phyloP scores from a whole-genome alignment of 2,888 invertebrate species.

The Amphipyra berbera region DNA sequence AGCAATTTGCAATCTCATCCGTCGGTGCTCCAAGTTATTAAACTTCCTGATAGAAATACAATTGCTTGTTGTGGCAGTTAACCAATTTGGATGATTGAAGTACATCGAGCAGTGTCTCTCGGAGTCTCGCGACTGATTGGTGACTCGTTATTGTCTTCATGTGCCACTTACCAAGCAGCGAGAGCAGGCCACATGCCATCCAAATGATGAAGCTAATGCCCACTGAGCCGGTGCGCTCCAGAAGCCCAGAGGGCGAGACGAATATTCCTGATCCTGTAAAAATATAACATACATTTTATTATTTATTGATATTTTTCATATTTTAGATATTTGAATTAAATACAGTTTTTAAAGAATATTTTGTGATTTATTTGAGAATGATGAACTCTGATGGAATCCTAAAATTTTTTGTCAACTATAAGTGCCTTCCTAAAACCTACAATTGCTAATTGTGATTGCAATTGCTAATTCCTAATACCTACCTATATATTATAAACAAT shows the following conservation, averaged over 20 bases:
- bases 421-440: too few species aligned
- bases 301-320: not conserved
- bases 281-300: constrained; percentile 22
- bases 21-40: constrained; percentile 13
- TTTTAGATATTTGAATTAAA: too few species aligned
- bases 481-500: too few species aligned
- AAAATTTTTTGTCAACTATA: too few species aligned
- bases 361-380: too few species aligned
- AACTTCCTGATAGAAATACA: constrained; percentile 31
- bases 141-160: constrained; percentile 23
- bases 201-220: constrained; percentile 98
- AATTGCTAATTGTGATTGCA: too few species aligned
- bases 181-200: constrained; percentile 97
- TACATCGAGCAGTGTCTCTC: constrained; percentile 13
- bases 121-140: constrained; percentile 37
- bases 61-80: constrained; percentile 42
- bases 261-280: constrained; percentile 98
- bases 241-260: constrained; percentile 98
- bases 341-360: too few species aligned
- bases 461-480: too few species aligned
- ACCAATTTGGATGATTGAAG: constrained; percentile 42
- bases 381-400: too few species aligned
- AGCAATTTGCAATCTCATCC: constrained; percentile 26
- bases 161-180: constrained; percentile 93
- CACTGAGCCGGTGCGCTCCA: constrained; percentile 97